Base-by-base conservation (phyloP, 64 coral and sea anemone species). In the Porites lutea region DNA sequence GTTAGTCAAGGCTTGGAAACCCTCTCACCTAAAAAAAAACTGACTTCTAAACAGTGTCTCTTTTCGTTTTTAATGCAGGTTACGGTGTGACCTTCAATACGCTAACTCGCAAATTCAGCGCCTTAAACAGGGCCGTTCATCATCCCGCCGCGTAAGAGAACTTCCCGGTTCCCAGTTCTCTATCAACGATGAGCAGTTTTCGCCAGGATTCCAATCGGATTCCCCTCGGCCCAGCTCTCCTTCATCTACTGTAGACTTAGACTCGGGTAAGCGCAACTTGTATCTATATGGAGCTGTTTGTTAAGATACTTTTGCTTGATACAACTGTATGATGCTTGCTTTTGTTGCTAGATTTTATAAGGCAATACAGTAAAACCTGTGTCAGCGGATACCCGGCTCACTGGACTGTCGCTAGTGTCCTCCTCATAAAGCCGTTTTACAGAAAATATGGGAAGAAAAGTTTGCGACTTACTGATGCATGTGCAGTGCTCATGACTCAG, bases 81-180 rank as follows among this genome's bases (percentile, higher is more conserved):
- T 97, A 68, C 88, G 88, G 70, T 94, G 95, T 50, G 95, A 97
- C 16, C 92, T 97, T 83, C 95, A 97, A 13, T 90, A 74, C 77
- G 95, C 95, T 15, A 97, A 97, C 73, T 94, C 92, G 57, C 95
- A 97, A 91, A 97, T 97, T 67, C 95, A 97, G 59, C 88, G 95
- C 51, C 48, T 94, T 21, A 97, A 97, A 75, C 95, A 97, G 62
- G 95, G 95, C 4, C 92, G 92, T 65, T 94, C 95, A 10, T 97
- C 95, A 27, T 94, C 95, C 10, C 95, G 95, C 68, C 88, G 95
- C 46, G 91, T 75, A 37, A 88, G 95, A 81, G 95, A 97, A 19
- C 71, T 86, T 45, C 87, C 90, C 21, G 90, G 82, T 47, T 91
- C 91, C 27, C 86, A 89, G 10, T 87, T 91, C 62, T 88, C 92